Evolutionary conservation across 1,140 invertebrate species (phyloP).

Genomic region (Oncopodura yosiiana): DNA sequence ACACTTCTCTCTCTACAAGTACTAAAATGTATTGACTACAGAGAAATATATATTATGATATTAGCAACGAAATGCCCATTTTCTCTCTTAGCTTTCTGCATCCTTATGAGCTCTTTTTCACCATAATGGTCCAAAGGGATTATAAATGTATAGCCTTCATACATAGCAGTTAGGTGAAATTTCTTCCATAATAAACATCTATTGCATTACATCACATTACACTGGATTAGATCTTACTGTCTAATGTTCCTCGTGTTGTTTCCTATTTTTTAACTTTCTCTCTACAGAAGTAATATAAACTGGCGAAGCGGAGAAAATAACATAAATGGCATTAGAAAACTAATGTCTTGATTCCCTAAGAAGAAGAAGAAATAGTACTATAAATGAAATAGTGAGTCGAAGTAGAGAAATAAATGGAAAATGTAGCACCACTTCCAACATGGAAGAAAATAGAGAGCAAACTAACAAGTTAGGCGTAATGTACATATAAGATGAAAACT

Average conservation of each 20-base stretch:
- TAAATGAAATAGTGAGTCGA: too few species aligned
- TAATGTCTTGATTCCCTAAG: too few species aligned
- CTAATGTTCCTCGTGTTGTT: too few species aligned
- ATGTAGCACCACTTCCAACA: too few species aligned
- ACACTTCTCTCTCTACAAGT: not conserved
- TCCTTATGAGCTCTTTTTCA: slow-evolving; percentile 24
- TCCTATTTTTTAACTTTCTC: too few species aligned
- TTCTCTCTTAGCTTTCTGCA: slow-evolving; percentile 13
- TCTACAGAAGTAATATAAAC: too few species aligned
- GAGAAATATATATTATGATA: slow-evolving; percentile 7
- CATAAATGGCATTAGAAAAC: too few species aligned
- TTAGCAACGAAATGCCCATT: not conserved
- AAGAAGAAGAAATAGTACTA: not conserved
- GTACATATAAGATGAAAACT: too few species aligned
- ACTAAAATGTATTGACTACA: not conserved
- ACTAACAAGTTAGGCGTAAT: too few species aligned
- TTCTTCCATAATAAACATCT: slow-evolving; percentile 13
- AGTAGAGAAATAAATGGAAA: too few species aligned
- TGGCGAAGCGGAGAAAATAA: too few species aligned
- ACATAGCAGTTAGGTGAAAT: slow-evolving; percentile 9
- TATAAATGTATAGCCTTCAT: slow-evolving; percentile 13
- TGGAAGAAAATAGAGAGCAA: too few species aligned
- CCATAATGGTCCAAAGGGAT: slow-evolving; percentile 26
- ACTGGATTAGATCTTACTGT: slow-evolving; percentile 14
- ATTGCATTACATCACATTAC: slow-evolving; percentile 25